Conservation (phyloP, 2,888 invertebrate genomes). For the Philhelius pedissequus region DNA sequence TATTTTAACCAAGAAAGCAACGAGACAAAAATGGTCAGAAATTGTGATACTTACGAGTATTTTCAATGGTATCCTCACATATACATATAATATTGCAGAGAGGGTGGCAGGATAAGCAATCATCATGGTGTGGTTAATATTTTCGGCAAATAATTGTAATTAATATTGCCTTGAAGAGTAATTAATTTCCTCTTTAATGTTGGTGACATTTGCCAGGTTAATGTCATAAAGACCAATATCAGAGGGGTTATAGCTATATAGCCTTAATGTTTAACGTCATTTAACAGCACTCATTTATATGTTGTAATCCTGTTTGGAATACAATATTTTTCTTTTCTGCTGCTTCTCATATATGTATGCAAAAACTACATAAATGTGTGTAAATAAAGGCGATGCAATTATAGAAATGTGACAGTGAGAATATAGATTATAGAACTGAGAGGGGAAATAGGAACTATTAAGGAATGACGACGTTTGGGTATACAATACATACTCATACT, state of each 20-base stretch:
- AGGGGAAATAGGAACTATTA: not conserved
- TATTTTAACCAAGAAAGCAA: conserved; percentile 35
- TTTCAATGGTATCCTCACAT: too few relatives aligned
- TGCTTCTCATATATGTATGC: not conserved
- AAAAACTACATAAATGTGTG: not conserved
- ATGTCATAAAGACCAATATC: conserved; percentile 51
- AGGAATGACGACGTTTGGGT: conserved; percentile 4
- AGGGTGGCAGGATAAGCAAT: not conserved
- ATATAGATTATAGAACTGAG: not conserved
- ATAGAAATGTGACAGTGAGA: not conserved
- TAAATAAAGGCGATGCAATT: conserved; percentile 5
- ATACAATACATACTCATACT: too few relatives aligned
- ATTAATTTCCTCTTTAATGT: conserved; percentile 64
- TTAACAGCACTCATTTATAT: conserved; percentile 35
- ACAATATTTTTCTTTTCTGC: not conserved
- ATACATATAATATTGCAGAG: too few relatives aligned
- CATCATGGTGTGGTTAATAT: conserved; percentile 41
- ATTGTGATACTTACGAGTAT: not conserved
- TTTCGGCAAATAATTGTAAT: conserved; percentile 67
- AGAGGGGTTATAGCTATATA: conserved; percentile 2
- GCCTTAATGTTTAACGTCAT: conserved; percentile 20
- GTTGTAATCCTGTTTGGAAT: conserved; percentile 29
- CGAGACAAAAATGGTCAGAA: conserved; percentile 8
- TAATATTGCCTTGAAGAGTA: conserved; percentile 63
- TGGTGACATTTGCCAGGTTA: conserved; percentile 67